A percentile compares a stretch with the other conserved stretches of the same genome.
Evolutionary conservation across 2,888 invertebrate genomes (phyloP).

Genomic region (Drosophila quinaria): DNA sequence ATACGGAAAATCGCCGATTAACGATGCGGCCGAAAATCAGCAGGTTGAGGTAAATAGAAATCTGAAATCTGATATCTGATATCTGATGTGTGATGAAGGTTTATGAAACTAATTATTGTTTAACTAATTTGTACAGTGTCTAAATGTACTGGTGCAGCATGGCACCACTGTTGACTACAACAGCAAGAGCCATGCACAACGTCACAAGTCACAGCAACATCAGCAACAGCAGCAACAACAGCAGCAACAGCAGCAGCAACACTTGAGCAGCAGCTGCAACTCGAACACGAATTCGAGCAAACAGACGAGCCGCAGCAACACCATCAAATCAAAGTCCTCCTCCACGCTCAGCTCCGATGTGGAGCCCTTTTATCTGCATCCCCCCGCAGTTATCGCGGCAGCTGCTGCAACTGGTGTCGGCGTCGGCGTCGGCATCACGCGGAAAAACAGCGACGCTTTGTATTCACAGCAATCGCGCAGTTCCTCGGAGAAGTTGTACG

Average conservation of each 20-base stretch:
- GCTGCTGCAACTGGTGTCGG: slow-evolving; percentile 39
- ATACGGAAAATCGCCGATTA: slow-evolving; percentile 95
- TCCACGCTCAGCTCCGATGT: slow-evolving; percentile 86
- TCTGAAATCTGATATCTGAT: background rate
- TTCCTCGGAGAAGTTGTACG: slow-evolving; percentile 84
- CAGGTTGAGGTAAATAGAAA: slow-evolving; percentile 90
- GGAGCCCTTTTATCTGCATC: slow-evolving; percentile 92
- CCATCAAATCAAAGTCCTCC: slow-evolving; percentile 86
- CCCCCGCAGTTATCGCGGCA: slow-evolving; percentile 86
- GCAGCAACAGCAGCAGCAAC: slow-evolving; percentile 53
- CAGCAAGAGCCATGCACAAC: slow-evolving; percentile 76
- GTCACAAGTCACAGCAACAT: slow-evolving; percentile 73
- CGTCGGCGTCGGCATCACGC: slow-evolving; percentile 57
- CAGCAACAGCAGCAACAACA: slow-evolving; percentile 54
- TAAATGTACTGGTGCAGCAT: slow-evolving; percentile 93
- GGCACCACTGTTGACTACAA: slow-evolving; percentile 90
- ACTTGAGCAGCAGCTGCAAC: slow-evolving; percentile 76
- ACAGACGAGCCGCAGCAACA: slow-evolving; percentile 84
- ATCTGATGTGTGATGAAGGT: background rate
- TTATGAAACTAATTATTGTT: background rate
- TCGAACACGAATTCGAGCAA: slow-evolving; percentile 83
- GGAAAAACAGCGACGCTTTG: slow-evolving; percentile 83
- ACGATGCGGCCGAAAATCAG: slow-evolving; percentile 96
- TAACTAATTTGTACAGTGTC: slow-evolving; percentile 87
- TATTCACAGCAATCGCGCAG: slow-evolving; percentile 82